Evolutionary conservation across 2,888 invertebrate genomes (phyloP), one percentile per base, ranked within the genome.

Genomic region (Drosophila tripunctata): DNA sequence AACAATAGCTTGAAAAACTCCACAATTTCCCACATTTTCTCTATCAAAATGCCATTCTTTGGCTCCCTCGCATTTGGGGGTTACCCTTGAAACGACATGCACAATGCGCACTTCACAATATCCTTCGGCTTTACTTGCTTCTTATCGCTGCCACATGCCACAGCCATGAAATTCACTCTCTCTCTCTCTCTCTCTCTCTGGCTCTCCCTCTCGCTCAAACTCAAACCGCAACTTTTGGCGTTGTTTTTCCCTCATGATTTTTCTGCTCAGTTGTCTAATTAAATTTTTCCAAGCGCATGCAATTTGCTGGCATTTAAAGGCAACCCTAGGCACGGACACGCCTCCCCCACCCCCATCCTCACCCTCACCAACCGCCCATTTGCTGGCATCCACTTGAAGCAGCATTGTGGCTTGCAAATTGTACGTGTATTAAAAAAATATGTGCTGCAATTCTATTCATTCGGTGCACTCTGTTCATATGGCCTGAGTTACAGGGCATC

Each of bases 201-300:
- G 15, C 14, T 2, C 10, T 7, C 3, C 1, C 12, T 5, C 38
- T 17, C 17, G 2, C 10, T 51, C 12, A 0, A 7, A 22, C 24
- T 7, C 4, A 36, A 35, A 12, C 66, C 72, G 56, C 77, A 65
- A 71, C 77, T 71, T 76, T 64, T 43, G 40, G 52, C 41, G 45
- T 55, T 75, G 45, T 68, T 68, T 43, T 45, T 44, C 51, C 55
- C 64, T 47, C 58, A 48, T 58, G 64, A 69, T 73, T 85, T 78
- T 45, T 73, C 74, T 35, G 70, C 57, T 55, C 66, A 61, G 88
- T 75, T 87, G 88, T 88, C 87, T 83, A 83, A 83, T 83, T 88
- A 88, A 83, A 83, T 83, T 81, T 81, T 52, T 58, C 63, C 67
- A 52, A 57, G 55, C 67, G 35, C 61, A 58, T 67, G 65, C 63